Base-by-base conservation (phyloP, 2,888 invertebrate genomes). In the Esperia sulphurella region DNA sequence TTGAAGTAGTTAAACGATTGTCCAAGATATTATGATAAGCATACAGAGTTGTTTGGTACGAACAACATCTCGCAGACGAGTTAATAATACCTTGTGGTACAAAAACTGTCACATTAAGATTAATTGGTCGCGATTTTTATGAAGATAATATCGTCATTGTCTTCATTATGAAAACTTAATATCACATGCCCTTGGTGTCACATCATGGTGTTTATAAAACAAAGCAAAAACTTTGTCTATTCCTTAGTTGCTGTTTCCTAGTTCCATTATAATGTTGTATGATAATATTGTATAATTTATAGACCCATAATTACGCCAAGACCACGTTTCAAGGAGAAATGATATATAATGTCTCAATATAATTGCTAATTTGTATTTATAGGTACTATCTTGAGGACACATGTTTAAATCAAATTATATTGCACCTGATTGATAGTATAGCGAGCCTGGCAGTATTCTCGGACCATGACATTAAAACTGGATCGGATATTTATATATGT, bases 401-500 rank as follows among this genome's bases (percentile, higher is more conserved):
- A 44, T 48, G 9, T 44, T 42, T 52, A 35, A 46, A 49, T 47
- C 45, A 47, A 43, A 40, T 1, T 40, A 40, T 14, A 45, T n/a
- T 39, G 35, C 33, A 14, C 35, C 21, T 43, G 63, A 65, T 63
- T 62, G 56, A 68, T 67, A 53, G 57, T 53, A 46, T 57, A 51
- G 55, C 46, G 55, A 54, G 46, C 58, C 41, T 44, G 57, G 51
- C 51, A 49, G 57, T 63, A 70, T 65, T 63, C 55, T 56, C 49
- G 53, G 66, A 59, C 71, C 76, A 41, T 78, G 76, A 74, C 75
- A 75, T 78, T 75, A 74, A 54, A 57, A 59, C 53, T 56, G 37
- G 55, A 51, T 46, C 49, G 41, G 63, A 55, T 59, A 55, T 53
- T 51, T 61, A 62, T 21, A 21, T 3, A 21, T 59, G 66, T 65